Base-by-base conservation (phyloP, 2,113 vertebrate species). In the Scortum barcoo region DNA sequence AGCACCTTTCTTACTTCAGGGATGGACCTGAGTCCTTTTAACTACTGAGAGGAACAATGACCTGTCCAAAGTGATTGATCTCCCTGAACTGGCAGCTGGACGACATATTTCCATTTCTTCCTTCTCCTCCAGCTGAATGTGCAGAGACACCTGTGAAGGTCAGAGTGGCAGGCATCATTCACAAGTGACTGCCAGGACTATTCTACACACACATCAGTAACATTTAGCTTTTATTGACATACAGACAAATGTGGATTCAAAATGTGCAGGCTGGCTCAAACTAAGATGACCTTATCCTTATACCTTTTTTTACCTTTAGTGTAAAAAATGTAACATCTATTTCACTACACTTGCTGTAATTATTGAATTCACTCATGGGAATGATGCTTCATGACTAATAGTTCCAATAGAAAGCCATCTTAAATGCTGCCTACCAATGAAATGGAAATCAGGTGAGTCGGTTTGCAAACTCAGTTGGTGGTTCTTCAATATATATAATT, bases 21-120 rank as follows among this genome's bases (percentile, higher is more conserved):
- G 82, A 80, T 33, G 66, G 76, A 86, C 85, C 79, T 86, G 61
- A 80, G 84, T 88, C 91, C 86, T 87, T 83, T 81, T 78, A 88
- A 88, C 69, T 73, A 67, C 79, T n/a, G 81, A 88, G 76, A 83
- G 89, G 83, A 92, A 88, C 85, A 91, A 90, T 92, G 89, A 84
- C 79, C 85, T 91, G 90, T 93, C 90, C 72, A 71, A 67, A 78
- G 86, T 92, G 90, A 94, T 83, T 90, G 90, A 94, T 89, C 83
- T 90, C 71, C 61, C 69, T 36, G 40, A 90, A 81, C 91, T 89
- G 91, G 75, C 86, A 93, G 78, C 75, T 62, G 61, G 83, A 88
- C 80, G 73, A 85, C 87, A 88, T 79, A 89, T 81, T 92, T 92
- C 81, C 88, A 86, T 80, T 76, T 66, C 80, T 66, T 58, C 66